Percentiles rank a stretch among this genome's conserved stretches.
These are phyloP conservation scores for Platalea minor DNA, from an alignment of 2,797 vertebrate genomes.

Conservation along the genomic window DNA sequence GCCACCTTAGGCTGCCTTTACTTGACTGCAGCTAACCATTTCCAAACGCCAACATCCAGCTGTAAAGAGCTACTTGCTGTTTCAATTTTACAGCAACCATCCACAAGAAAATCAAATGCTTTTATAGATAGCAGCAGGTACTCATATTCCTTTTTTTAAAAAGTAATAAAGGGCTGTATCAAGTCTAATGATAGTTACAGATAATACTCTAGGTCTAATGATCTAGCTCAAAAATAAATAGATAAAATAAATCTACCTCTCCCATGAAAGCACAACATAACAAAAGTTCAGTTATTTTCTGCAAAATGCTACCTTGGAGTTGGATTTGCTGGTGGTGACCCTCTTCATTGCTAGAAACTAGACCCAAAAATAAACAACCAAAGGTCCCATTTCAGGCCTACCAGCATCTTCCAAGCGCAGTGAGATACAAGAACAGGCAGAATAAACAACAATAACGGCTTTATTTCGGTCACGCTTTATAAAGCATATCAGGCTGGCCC, in stretches of 20 bases:
- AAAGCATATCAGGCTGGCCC: not conserved
- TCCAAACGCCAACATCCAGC: not conserved
- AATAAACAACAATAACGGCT: not conserved
- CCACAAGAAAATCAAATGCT: not conserved
- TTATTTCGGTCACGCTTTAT: not conserved
- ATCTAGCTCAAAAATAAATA: not conserved
- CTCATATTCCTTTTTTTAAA: not conserved
- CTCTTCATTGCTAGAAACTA: not conserved
- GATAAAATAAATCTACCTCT: not conserved
- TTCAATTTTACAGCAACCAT: not conserved
- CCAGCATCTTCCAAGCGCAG: rapidly evolving
- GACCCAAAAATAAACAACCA: not conserved
- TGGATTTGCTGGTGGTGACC: not conserved
- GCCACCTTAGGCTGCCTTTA: conserved; percentile 59
- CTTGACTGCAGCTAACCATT: conserved; percentile 36
- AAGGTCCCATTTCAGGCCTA: not conserved
- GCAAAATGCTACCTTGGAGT: not conserved
- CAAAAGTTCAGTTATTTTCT: not conserved
- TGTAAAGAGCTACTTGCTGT: not conserved
- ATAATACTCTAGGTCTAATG: not conserved
- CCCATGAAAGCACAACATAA: not conserved
- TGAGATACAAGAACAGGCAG: not conserved
- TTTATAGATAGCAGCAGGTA: not conserved
- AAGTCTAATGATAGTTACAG: not conserved
- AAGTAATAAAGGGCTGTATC: not conserved